These are phyloP conservation scores for Octodonta nipae DNA, from an alignment of 2,888 invertebrate species.

Conservation along the genomic window DNA sequence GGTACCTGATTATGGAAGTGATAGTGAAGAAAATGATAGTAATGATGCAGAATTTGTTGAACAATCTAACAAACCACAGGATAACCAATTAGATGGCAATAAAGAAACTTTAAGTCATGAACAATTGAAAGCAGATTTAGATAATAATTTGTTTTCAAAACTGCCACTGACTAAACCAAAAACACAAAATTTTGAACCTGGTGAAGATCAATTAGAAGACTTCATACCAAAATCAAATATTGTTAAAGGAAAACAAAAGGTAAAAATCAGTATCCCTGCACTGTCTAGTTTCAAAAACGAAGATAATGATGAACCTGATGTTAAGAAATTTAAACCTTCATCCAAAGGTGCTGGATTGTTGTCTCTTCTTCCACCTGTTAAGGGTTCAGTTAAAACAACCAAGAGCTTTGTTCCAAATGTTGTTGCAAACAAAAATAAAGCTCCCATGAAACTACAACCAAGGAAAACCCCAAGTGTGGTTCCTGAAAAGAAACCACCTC, in stretches of 20 bases:
- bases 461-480: background rate
- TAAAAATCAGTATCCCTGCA: slow-evolving; percentile 25
- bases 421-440: slow-evolving; percentile 15
- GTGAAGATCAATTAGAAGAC: slow-evolving; percentile 26
- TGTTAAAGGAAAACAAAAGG: slow-evolving; percentile 20
- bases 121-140: no score
- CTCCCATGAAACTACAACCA: background rate
- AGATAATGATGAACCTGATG: slow-evolving; percentile 16
- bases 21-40: no score
- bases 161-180: slow-evolving; percentile 20
- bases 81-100: no score
- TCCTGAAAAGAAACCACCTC: background rate
- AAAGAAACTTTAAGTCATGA: no score
- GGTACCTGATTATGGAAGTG: no score
- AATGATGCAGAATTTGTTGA: no score
- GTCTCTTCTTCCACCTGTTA: slow-evolving; percentile 24
- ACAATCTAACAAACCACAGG: no score
- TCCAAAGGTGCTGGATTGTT: slow-evolving; percentile 22
- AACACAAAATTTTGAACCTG: slow-evolving; percentile 10
- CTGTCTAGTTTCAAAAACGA: slow-evolving; percentile 21
- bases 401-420: slow-evolving; percentile 24
- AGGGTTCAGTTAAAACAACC: slow-evolving; percentile 18
- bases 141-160: slow-evolving; percentile 18
- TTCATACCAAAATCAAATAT: slow-evolving; percentile 24
- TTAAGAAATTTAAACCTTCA: slow-evolving; percentile 18